Conservation (phyloP, 2,113 vertebrate genomes). For the Cisticola juncidis region DNA sequence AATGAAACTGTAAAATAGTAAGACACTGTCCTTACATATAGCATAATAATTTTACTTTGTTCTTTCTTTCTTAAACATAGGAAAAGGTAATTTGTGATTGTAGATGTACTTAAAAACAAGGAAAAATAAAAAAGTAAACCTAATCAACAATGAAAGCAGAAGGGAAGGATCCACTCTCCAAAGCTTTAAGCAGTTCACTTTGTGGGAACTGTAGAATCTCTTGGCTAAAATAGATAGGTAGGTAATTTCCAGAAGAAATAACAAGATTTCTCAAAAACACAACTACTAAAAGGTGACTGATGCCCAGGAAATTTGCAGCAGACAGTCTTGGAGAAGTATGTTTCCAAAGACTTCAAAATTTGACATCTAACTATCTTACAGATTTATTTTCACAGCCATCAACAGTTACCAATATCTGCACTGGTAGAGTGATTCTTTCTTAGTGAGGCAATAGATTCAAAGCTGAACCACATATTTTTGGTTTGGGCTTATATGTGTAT, state of each 20-base stretch:
- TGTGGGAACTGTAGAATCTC: not conserved
- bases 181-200: not conserved
- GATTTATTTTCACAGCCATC: not conserved
- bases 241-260: not conserved
- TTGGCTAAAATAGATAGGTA: not conserved
- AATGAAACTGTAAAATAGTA: not conserved
- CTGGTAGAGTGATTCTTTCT: rapidly evolving
- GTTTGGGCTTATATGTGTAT: too few relatives aligned
- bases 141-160: not conserved
- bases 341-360: not conserved
- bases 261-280: not conserved
- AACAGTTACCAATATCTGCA: not conserved
- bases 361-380: not conserved
- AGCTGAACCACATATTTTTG: not conserved
- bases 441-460: not conserved
- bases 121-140: not conserved
- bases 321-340: not conserved
- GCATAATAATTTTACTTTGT: not conserved
- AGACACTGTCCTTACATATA: not conserved
- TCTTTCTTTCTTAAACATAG: not conserved
- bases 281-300: not conserved
- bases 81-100: not conserved
- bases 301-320: rapidly evolving
- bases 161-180: not conserved
- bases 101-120: not conserved